phyloP scores from a whole-genome alignment of 2,888 invertebrate genomes.

The Patella depressa region DNA sequence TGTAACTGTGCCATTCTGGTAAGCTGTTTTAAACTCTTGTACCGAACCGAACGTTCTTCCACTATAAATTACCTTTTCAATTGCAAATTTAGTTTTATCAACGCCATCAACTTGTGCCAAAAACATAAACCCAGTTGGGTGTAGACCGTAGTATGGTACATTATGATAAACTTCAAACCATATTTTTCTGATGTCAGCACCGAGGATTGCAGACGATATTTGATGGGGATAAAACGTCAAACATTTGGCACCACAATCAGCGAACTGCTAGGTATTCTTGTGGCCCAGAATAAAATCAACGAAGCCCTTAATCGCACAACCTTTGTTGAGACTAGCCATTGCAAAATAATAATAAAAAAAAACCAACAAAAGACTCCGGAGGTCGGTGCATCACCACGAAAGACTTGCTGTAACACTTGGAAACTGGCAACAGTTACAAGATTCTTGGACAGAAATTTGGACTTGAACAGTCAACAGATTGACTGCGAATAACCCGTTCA shows the following conservation, averaged over 20 bases:
- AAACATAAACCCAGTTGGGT: slow-evolving; percentile 51
- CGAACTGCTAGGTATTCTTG: no score
- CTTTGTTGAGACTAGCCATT: no score
- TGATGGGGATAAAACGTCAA: slow-evolving; percentile 41
- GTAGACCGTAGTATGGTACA: slow-evolving; percentile 42
- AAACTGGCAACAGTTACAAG: no score
- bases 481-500: no score
- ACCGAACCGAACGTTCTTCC: slow-evolving; percentile 36
- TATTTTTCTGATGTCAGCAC: slow-evolving; percentile 38
- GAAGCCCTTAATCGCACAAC: no score
- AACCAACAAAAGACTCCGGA: no score
- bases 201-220: slow-evolving; percentile 36
- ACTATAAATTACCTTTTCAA: slow-evolving; percentile 44
- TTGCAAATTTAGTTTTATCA: slow-evolving; percentile 32
- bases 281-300: no score
- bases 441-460: no score
- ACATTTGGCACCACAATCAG: slow-evolving; percentile 46
- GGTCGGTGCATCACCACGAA: no score
- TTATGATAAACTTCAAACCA: slow-evolving; percentile 45
- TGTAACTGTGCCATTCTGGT: slow-evolving; percentile 16
- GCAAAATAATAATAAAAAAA: no score
- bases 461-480: no score
- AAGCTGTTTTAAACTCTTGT: slow-evolving; percentile 32
- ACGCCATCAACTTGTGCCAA: slow-evolving; percentile 45
- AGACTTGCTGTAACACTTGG: no score